Evolutionary conservation across 2,113 vertebrate species (phyloP).

Genomic region (Thryonomys swinderianus): DNA sequence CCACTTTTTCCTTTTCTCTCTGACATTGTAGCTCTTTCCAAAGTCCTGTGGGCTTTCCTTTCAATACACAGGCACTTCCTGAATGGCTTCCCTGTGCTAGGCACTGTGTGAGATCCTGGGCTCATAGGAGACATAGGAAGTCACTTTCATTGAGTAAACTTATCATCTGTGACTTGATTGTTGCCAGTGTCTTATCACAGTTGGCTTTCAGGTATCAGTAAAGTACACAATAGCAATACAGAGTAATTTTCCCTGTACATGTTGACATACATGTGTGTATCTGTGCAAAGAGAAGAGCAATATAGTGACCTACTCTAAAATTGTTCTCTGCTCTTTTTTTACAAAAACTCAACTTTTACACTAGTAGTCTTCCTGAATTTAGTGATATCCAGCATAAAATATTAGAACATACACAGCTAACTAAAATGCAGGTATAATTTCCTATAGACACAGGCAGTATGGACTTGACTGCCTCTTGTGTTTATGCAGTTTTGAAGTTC

Average conservation of each 20-base stretch:
- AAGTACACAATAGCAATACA: conserved; percentile 56
- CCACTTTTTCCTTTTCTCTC: not conserved
- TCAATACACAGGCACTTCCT: not conserved
- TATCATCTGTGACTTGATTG: conserved; percentile 37
- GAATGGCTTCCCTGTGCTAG: not conserved
- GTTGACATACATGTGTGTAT: conserved; percentile 43
- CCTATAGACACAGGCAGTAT: not conserved
- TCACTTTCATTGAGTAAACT: conserved; percentile 15
- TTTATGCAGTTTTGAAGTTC: not conserved
- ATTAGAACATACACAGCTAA: not conserved
- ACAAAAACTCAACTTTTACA: conserved; percentile 42
- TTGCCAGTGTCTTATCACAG: conserved; percentile 58
- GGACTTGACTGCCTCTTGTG: not conserved
- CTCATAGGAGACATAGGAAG: conserved; percentile 11
- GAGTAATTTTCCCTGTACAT: conserved; percentile 58
- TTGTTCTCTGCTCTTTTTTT: conserved; percentile 26
- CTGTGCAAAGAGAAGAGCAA: conserved; percentile 58
- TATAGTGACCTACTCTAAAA: conserved; percentile 68
- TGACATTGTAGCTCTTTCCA: conserved; percentile 1
- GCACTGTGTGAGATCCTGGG: not conserved
- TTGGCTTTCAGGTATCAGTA: conserved; percentile 65
- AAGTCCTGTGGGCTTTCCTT: conserved; percentile 7
- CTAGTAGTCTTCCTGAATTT: not conserved
- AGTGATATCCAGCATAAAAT: conserved; percentile 17
- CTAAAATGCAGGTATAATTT: not conserved